These are phyloP conservation scores for Pomatorhinus ruficollis DNA, from an alignment of 2,113 vertebrate species.

Conservation along the genomic window DNA sequence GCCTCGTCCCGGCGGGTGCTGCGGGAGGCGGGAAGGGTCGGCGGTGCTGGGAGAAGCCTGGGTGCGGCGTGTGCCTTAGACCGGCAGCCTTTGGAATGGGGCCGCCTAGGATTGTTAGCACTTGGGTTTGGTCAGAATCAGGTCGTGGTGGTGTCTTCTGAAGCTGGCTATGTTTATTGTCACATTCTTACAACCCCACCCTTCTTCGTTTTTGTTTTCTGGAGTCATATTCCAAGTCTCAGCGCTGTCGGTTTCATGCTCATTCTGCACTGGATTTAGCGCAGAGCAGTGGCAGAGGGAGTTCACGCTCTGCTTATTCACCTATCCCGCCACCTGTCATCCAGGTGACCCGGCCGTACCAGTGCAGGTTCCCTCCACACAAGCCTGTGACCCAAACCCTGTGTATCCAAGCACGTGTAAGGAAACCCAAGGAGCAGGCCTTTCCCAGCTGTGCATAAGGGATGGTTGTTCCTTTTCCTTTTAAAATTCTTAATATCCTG, in stretches of 20 bases:
- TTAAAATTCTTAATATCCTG: background rate
- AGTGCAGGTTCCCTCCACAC: background rate
- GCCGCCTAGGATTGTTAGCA: background rate
- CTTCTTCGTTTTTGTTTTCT: background rate
- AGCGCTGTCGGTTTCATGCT: background rate
- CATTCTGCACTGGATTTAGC: rapidly evolving
- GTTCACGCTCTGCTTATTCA: rapidly evolving
- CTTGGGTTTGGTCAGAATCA: background rate
- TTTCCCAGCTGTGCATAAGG: background rate
- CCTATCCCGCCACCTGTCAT: too few species aligned
- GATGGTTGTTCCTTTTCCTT: background rate
- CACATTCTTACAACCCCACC: background rate
- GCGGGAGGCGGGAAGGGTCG: background rate
- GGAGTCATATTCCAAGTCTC: background rate
- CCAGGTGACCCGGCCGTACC: background rate
- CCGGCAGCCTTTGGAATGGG: rapidly evolving
- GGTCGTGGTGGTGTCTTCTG: background rate
- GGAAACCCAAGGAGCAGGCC: background rate
- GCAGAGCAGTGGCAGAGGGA: background rate
- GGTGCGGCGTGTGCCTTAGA: rapidly evolving
- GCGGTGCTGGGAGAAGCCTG: background rate
- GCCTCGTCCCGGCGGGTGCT: too few species aligned
- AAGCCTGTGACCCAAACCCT: background rate
- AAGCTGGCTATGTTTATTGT: background rate
- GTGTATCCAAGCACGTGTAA: rapidly evolving